Percentiles rank a stretch among this genome's conserved stretches.
phyloP scores from a whole-genome alignment of 1,140 invertebrate genomes.

The Euwallacea similis region DNA sequence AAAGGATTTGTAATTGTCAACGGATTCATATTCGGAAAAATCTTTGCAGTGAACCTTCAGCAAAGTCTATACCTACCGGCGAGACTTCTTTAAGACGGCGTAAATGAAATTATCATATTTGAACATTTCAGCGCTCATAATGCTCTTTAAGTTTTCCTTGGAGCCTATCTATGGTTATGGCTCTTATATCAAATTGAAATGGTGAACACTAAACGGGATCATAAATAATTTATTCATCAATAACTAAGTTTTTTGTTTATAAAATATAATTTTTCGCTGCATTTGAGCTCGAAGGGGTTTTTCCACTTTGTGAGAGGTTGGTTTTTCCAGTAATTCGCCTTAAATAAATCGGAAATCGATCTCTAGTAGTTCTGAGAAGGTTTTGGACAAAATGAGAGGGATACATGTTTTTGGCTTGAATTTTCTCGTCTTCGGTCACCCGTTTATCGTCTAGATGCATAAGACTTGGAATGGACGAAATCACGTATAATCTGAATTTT shows the following conservation, averaged over 20 bases:
- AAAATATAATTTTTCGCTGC: neutral
- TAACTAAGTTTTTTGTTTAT: neutral
- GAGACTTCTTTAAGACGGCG: conserved; percentile 56
- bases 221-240: neutral
- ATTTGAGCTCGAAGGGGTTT: neutral
- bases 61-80: conserved; percentile 63
- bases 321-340: conserved; percentile 15
- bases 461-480: conserved; percentile 67
- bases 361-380: conserved; percentile 19
- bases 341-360: conserved; percentile 15
- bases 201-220: neutral
- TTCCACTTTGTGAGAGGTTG: conserved; percentile 11
- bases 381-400: conserved; percentile 37
- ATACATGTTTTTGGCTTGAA: conserved; percentile 64
- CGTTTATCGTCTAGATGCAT: conserved; percentile 67
- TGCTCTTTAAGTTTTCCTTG: conserved; percentile 39
- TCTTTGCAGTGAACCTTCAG: conserved; percentile 60
- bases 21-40: conserved; percentile 66
- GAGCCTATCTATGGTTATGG: conserved; percentile 42
- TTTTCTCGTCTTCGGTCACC: conserved; percentile 63
- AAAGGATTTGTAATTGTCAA: conserved; percentile 67
- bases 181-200: conserved; percentile 48
- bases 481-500: conserved; percentile 65
- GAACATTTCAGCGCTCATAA: conserved; percentile 49
- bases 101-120: conserved; percentile 56